Evolutionary conservation across 2,888 invertebrate genomes (phyloP).

Genomic region (Urechis unicinctus): DNA sequence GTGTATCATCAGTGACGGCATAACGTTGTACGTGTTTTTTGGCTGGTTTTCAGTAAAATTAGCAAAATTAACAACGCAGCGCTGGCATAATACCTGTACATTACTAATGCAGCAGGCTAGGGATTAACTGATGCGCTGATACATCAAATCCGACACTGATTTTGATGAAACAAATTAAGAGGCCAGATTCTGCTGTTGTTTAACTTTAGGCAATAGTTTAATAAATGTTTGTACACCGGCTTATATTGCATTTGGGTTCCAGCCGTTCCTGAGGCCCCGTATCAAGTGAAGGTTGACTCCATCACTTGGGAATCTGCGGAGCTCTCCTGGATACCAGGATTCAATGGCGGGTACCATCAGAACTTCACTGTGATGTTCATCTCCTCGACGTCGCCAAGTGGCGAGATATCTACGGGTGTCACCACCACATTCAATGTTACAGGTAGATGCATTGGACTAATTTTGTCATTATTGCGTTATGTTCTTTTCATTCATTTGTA

Average conservation of each 20-base stretch:
- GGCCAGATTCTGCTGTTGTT: not conserved
- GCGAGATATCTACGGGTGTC: not conserved
- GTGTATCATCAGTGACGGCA: no score
- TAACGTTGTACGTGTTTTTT: no score
- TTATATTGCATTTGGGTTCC: not conserved
- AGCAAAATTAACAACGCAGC: no score
- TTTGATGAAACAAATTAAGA: not conserved
- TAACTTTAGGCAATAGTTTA: no score
- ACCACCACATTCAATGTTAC: not conserved
- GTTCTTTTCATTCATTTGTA: no score
- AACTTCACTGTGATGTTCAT: constrained; percentile 23
- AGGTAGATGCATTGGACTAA: not conserved
- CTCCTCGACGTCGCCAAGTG: not conserved
- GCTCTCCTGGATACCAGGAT: constrained; percentile 35
- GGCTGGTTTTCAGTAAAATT: no score
- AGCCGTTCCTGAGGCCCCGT: constrained; percentile 37
- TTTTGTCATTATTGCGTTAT: not conserved
- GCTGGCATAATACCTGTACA: no score
- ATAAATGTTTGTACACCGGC: no score
- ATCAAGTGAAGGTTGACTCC: constrained; percentile 18
- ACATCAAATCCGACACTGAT: not conserved
- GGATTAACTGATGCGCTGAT: no score
- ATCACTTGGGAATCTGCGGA: constrained; percentile 38
- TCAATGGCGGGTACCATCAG: constrained; percentile 39
- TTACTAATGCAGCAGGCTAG: no score